These are phyloP conservation scores for Trialeurodes vaporariorum DNA, from an alignment of 1,140 invertebrate genomes.

Conservation along the genomic window DNA sequence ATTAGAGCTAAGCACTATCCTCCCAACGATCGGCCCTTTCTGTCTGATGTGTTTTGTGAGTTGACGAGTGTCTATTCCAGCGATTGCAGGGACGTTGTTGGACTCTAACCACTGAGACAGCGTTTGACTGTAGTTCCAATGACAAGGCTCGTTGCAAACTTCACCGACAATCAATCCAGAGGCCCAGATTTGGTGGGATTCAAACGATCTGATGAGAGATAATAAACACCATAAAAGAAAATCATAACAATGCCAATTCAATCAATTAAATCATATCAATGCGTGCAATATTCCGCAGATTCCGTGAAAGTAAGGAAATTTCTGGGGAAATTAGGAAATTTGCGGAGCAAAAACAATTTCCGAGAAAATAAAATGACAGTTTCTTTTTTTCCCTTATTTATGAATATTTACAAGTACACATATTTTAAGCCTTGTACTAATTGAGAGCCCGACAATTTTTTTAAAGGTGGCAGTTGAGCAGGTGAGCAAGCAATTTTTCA, in stretches of 20 bases:
- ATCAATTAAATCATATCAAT: background rate
- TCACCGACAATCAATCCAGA: conserved; percentile 88
- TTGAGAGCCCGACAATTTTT: no score
- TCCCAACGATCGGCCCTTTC: conserved; percentile 66
- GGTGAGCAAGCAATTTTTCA: no score
- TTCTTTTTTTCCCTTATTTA: no score
- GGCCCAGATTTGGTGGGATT: conserved; percentile 84
- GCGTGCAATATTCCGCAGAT: background rate
- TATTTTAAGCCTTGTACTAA: no score
- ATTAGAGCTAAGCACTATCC: conserved; percentile 47
- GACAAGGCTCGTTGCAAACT: conserved; percentile 70
- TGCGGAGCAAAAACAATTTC: background rate
- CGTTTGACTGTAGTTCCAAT: conserved; percentile 71
- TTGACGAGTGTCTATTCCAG: conserved; percentile 78
- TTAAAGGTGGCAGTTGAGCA: no score
- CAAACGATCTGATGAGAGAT: conserved; percentile 59
- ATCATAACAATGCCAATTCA: background rate
- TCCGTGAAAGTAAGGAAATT: no score
- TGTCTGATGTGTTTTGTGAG: conserved; percentile 81
- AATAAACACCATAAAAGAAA: conserved; percentile 13
- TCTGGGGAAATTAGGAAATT: background rate
- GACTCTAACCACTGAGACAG: conserved; percentile 72
- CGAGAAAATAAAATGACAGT: no score
- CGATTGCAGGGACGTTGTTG: conserved; percentile 73
- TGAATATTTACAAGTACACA: no score